Conservation (phyloP, 2,888 invertebrate genomes). For the Kryphioiulus occultus region DNA sequence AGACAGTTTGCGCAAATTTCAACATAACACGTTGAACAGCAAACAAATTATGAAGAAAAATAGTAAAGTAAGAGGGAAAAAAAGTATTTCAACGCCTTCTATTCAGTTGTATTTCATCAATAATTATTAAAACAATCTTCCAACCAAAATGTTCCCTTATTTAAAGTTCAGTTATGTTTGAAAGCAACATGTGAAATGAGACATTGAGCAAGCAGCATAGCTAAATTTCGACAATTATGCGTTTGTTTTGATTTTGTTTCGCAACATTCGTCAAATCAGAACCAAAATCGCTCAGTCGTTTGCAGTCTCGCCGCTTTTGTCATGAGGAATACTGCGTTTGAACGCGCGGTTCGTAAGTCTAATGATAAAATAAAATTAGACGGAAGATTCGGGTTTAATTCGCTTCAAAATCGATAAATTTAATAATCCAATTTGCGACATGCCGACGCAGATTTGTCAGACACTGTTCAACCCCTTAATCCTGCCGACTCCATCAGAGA, state of each 20-base stretch:
- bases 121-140: too few species aligned
- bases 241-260: not conserved
- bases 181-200: too few species aligned
- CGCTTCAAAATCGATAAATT: not conserved
- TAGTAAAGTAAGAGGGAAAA: too few species aligned
- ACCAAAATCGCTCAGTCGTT: not conserved
- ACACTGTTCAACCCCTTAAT: not conserved
- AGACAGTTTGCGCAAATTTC: too few species aligned
- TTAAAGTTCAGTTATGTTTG: too few species aligned
- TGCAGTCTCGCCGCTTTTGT: not conserved
- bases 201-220: too few species aligned
- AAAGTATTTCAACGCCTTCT: too few species aligned
- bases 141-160: too few species aligned
- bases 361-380: not conserved
- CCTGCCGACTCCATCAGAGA: not conserved
- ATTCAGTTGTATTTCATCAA: too few species aligned
- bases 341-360: not conserved
- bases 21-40: too few species aligned
- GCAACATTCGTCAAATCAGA: not conserved
- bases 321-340: not conserved
- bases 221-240: too few species aligned
- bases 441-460: not conserved
- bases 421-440: conserved; percentile 2
- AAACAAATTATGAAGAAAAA: too few species aligned
- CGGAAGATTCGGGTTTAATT: not conserved